Evolutionary conservation across 2,113 vertebrate species (phyloP), one percentile per base, ranked within the genome.

Genomic region (human (Homo sapiens)): DNA sequence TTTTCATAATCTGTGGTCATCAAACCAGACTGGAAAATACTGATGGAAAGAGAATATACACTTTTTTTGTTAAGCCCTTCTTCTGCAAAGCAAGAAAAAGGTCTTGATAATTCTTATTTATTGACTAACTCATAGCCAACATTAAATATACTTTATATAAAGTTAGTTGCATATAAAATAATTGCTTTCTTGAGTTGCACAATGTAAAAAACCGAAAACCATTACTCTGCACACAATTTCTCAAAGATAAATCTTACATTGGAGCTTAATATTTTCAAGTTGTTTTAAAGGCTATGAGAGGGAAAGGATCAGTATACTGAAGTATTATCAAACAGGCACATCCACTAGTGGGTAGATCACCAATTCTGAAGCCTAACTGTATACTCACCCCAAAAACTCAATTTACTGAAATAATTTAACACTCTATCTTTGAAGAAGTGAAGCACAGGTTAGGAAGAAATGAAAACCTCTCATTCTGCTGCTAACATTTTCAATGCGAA

Each of bases 191-290:
- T n/a, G 27, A 66, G 13, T 73, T 93, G 32, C 32, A 82, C 45
- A 64, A 55, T 92, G 18, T 79, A 83, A 92, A 92, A 92, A 85
- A 85, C 18, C 38, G 45, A 91, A 95, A 85, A 75, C 82, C 32
- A 57, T 55, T 84, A 88, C 57, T 75, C 43, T 92, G 5, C 6
- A 93, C 12, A 94, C n/a, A 64, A 45, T 89, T 94, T 81, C 80
- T 96, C 55, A 82, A 85, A 90, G 38, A 76, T 82, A 50, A 94
- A 35, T 89, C 50, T 68, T 85, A 88, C 1, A 32, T 30, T 87
- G n/a, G 23, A 73, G 43, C 43, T 93, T 66, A 73, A 20, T 84
- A 83, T 85, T 81, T 94, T 97, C 43, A 92, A 76, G 59, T 97
- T 92, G 20, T 64, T 82, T 90, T 17, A 94, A 96, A 96, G 57